These are phyloP conservation scores for Benthosema pterotum DNA, from an alignment of 2,797 vertebrate species.

Conservation along the genomic window DNA sequence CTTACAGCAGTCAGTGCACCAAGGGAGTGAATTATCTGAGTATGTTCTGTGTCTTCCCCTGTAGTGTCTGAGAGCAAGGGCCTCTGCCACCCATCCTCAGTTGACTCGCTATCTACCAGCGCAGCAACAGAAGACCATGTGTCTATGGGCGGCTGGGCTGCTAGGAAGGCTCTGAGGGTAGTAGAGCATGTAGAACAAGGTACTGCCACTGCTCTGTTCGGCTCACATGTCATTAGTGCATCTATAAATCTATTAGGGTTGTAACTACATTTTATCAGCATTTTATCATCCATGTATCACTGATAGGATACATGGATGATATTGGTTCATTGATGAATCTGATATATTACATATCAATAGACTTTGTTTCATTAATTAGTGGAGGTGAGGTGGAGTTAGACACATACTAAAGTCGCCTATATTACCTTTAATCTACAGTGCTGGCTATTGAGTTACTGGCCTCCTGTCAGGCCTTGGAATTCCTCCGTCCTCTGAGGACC, in stretches of 20 bases:
- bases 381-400: too few species aligned
- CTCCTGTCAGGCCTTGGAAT: constrained; percentile 53
- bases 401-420: too few species aligned
- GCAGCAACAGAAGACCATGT: constrained; percentile 55
- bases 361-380: too few species aligned
- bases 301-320: too few species aligned
- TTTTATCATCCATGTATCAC: too few species aligned
- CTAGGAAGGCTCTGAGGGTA: constrained; percentile 51
- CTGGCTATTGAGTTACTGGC: constrained; percentile 54
- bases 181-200: constrained; percentile 56
- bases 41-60: background rate
- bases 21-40: too few species aligned
- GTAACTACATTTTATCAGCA: too few species aligned
- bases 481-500: constrained; percentile 45
- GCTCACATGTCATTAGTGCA: too few species aligned
- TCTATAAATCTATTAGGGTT: too few species aligned
- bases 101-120: constrained; percentile 57
- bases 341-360: too few species aligned
- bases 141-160: constrained; percentile 56
- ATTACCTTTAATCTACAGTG: constrained; percentile 33
- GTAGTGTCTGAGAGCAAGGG: constrained; percentile 47
- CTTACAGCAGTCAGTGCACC: too few species aligned
- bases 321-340: too few species aligned
- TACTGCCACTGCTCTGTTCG: background rate
- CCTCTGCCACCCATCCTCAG: constrained; percentile 50